A percentile compares a stretch with the other conserved stretches of the same genome.
Evolutionary conservation across 2,888 invertebrate species (phyloP).

Genomic region (Drosophila anceps): DNA sequence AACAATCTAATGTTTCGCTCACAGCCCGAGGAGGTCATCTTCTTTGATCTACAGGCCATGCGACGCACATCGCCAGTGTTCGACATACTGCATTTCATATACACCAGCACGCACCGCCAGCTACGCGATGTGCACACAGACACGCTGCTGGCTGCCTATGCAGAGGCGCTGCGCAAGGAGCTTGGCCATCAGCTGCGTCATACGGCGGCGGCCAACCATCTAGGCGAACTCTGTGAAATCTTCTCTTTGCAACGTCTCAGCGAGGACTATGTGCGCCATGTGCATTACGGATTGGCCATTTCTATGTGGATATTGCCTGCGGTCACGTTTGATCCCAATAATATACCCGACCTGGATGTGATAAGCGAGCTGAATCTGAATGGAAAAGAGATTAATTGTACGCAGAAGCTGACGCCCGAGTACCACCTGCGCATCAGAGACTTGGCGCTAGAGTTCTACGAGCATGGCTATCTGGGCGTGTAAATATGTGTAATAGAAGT

Average conservation of each 20-base stretch:
- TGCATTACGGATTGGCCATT: slow-evolving; percentile 83
- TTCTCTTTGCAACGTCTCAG: slow-evolving; percentile 80
- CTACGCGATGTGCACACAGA: slow-evolving; percentile 77
- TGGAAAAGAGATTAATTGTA: slow-evolving; percentile 80
- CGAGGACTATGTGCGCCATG: slow-evolving; percentile 78
- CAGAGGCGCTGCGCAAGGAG: slow-evolving; percentile 65
- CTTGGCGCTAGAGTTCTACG: slow-evolving; percentile 82
- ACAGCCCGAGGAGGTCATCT: slow-evolving; percentile 74
- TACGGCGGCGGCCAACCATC: slow-evolving; percentile 40
- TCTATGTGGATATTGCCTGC: slow-evolving; percentile 84
- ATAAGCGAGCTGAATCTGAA: slow-evolving; percentile 78
- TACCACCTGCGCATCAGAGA: slow-evolving; percentile 83
- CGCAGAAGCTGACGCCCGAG: slow-evolving; percentile 82
- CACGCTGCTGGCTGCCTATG: slow-evolving; percentile 80
- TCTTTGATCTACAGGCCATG: slow-evolving; percentile 84
- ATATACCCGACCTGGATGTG: slow-evolving; percentile 83
- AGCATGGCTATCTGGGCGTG: slow-evolving; percentile 79
- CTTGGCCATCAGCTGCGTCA: slow-evolving; percentile 71
- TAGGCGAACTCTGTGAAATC: slow-evolving; percentile 64
- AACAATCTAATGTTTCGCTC: slow-evolving; percentile 84
- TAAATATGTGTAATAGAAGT: slow-evolving; percentile 34
- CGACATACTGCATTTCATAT: slow-evolving; percentile 84
- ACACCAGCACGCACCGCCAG: slow-evolving; percentile 83
- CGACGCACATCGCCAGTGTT: slow-evolving; percentile 83
- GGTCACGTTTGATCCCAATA: slow-evolving; percentile 83